phyloP scores from a whole-genome alignment of 2,797 vertebrate genomes.

The Sebastes vulpes region DNA sequence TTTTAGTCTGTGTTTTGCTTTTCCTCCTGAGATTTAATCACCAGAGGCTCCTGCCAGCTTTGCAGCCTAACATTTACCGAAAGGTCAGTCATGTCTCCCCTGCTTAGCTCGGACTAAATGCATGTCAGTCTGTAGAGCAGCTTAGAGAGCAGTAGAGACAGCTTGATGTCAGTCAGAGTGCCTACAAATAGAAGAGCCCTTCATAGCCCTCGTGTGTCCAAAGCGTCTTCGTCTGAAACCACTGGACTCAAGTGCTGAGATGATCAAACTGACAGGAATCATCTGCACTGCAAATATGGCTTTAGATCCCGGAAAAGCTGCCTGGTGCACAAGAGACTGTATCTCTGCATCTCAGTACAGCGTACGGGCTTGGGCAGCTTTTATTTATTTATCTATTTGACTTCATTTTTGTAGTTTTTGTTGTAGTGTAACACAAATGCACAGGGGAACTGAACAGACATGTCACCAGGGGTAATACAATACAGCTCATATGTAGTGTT shows the following conservation, averaged over 20 bases:
- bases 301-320: slow-evolving; percentile 18
- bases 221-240: slow-evolving; percentile 6
- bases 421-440: too few relatives aligned
- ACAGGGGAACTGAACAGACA: too few relatives aligned
- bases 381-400: too few relatives aligned
- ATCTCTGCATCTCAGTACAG: background rate
- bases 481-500: background rate
- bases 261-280: slow-evolving; percentile 44
- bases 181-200: slow-evolving; percentile 37
- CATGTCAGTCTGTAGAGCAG: slow-evolving; percentile 45
- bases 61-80: slow-evolving; percentile 66
- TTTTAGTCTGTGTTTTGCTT: slow-evolving; percentile 23
- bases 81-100: slow-evolving; percentile 74
- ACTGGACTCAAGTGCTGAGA: slow-evolving; percentile 3
- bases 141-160: slow-evolving; percentile 38
- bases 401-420: too few relatives aligned
- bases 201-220: slow-evolving; percentile 28
- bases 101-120: slow-evolving; percentile 62
- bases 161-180: slow-evolving; percentile 40
- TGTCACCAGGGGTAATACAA: background rate
- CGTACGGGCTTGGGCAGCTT: background rate
- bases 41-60: slow-evolving; percentile 26
- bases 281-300: slow-evolving; percentile 1
- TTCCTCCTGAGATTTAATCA: slow-evolving; percentile 55
- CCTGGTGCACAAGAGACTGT: background rate